These are phyloP conservation scores for Octodon degus DNA, from an alignment of 2,113 vertebrate species.

Conservation along the genomic window DNA sequence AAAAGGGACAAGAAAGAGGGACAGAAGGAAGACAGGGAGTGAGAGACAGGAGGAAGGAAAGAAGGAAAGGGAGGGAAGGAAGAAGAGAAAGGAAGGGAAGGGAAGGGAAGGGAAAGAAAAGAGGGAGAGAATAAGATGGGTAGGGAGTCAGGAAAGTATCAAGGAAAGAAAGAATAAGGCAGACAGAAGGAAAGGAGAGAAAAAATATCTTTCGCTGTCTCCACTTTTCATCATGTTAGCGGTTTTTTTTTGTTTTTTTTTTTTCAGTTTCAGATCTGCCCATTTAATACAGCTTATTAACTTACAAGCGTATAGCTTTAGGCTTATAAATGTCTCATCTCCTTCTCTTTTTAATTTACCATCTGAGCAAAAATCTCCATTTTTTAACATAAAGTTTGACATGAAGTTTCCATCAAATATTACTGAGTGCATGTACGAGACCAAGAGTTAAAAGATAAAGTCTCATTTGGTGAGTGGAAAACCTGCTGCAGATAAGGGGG, in stretches of 20 bases:
- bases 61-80: background rate
- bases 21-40: too few species aligned
- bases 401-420: background rate
- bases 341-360: conserved; percentile 22
- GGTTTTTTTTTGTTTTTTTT: background rate
- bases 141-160: too few species aligned
- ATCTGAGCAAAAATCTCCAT: background rate
- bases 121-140: background rate
- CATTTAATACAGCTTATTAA: background rate
- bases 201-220: background rate
- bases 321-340: background rate
- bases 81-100: background rate
- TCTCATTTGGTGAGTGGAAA: background rate
- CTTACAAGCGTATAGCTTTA: background rate
- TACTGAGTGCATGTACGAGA: background rate
- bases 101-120: background rate
- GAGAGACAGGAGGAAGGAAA: too few species aligned
- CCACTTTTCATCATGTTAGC: background rate
- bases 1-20: accelerated
- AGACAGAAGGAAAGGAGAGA: background rate
- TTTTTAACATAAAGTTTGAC: conserved; percentile 27
- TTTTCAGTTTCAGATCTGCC: background rate
- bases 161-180: background rate
- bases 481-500: background rate
- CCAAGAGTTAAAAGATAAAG: background rate